A percentile compares a stretch with the other conserved stretches of the same genome.
phyloP scores from a whole-genome alignment of 1,140 invertebrate species.

The Antheraea mylitta region DNA sequence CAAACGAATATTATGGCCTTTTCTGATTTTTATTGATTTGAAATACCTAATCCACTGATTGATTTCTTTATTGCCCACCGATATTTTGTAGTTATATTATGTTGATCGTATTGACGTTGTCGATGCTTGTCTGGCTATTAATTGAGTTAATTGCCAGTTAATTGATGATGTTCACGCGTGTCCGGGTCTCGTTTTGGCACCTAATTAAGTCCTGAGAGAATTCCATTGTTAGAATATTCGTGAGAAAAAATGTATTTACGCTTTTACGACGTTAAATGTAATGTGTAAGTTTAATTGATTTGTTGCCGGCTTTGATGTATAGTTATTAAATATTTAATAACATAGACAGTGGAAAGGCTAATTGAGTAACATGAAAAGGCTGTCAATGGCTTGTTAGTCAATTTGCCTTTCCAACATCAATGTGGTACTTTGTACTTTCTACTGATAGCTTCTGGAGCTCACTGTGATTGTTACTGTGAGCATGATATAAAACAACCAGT shows the following conservation, averaged over 20 bases:
- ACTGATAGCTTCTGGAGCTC: neutral
- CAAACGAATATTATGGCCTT: conserved; percentile 62
- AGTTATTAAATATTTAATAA: neutral
- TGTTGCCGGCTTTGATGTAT: conserved; percentile 9
- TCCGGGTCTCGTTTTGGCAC: conserved; percentile 64
- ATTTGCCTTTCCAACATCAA: no score
- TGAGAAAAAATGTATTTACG: conserved; percentile 11
- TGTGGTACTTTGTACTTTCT: neutral
- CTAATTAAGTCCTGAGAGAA: conserved; percentile 67
- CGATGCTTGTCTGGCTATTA: conserved; percentile 59
- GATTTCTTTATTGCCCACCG: conserved; percentile 73
- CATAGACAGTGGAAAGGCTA: no score
- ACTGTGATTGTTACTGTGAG: neutral
- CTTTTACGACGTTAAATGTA: conserved; percentile 4
- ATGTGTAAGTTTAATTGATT: conserved; percentile 13
- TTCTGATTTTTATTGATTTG: conserved; percentile 75
- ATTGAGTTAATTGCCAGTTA: conserved; percentile 65
- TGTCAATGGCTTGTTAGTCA: no score
- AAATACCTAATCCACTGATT: conserved; percentile 75
- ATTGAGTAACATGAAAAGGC: no score
- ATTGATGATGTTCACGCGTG: conserved; percentile 66
- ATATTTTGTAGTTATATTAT: conserved; percentile 49
- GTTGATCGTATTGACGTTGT: conserved; percentile 57
- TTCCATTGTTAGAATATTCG: conserved; percentile 17
- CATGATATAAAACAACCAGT: no score